Evolutionary conservation across 2,888 invertebrate genomes (phyloP).

Genomic region (Aspidiotus rigidus): DNA sequence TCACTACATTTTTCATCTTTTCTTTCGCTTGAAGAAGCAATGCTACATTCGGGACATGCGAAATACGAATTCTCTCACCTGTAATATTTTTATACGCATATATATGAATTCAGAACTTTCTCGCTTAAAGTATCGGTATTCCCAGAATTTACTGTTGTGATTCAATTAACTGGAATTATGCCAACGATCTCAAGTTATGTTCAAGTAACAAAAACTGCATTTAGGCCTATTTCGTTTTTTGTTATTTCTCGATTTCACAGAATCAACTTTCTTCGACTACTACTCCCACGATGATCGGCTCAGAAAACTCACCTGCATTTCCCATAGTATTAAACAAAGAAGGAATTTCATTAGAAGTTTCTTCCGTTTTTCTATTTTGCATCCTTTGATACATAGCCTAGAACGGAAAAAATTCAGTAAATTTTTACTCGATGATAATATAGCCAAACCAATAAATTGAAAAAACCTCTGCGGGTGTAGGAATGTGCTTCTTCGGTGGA

Average conservation of each 20-base stretch:
- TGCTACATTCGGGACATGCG: conserved; percentile 26
- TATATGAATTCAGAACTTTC: background rate
- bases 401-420: background rate
- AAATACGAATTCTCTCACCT: conserved; percentile 22
- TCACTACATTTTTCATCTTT: conserved; percentile 18
- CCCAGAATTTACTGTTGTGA: too few relatives aligned
- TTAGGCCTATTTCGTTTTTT: too few relatives aligned
- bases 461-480: conserved; percentile 17
- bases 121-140: too few relatives aligned
- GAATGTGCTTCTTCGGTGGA: conserved; percentile 15
- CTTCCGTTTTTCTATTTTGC: conserved; percentile 19
- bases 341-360: background rate
- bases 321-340: background rate
- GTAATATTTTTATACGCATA: background rate
- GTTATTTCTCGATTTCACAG: too few relatives aligned
- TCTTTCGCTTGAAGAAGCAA: conserved; percentile 26
- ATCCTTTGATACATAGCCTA: conserved; percentile 12
- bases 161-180: too few relatives aligned
- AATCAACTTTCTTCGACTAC: too few relatives aligned
- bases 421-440: background rate
- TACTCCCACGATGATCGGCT: too few relatives aligned
- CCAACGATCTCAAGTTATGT: too few relatives aligned
- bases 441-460: background rate
- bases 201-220: too few relatives aligned
- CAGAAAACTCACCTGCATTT: background rate